A percentile compares a stretch with the other conserved stretches of the same genome.
Evolutionary conservation across 2,888 invertebrate species (phyloP).

Genomic region (Trichacis sp.): DNA sequence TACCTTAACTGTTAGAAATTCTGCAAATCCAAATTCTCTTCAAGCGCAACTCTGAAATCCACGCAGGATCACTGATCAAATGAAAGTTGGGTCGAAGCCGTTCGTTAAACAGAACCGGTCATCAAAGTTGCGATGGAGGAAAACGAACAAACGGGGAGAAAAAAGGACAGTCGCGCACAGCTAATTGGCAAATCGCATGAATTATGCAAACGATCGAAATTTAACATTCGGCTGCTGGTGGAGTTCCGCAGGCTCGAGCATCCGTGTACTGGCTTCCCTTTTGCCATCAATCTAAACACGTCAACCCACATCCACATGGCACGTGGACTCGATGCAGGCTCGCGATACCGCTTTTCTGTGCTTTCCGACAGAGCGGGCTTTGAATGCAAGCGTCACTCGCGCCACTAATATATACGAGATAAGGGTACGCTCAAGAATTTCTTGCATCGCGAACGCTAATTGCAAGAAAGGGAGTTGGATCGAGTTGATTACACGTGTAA

Average conservation of each 20-base stretch:
- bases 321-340: conserved; percentile 32
- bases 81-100: no score
- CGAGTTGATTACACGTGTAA: conserved; percentile 26
- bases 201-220: conserved; percentile 63
- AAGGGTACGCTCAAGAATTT: conserved; percentile 30
- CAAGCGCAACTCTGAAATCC: no score
- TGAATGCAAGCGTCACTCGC: conserved; percentile 7
- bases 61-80: no score
- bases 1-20: no score
- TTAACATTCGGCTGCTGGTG: conserved; percentile 31
- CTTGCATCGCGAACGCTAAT: conserved; percentile 37
- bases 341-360: no score
- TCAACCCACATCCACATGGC: conserved; percentile 48
- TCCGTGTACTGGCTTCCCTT: conserved; percentile 55
- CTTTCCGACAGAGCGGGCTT: no score
- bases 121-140: no score
- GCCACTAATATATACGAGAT: conserved; percentile 36
- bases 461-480: conserved; percentile 37
- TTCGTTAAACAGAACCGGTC: no score
- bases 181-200: conserved; percentile 57
- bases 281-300: conserved; percentile 60
- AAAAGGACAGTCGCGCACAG: conserved; percentile 36
- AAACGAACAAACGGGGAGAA: neutral
- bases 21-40: no score
- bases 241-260: conserved; percentile 42